phyloP scores from a whole-genome alignment of 2,888 invertebrate genomes.

The Pocota personata region DNA sequence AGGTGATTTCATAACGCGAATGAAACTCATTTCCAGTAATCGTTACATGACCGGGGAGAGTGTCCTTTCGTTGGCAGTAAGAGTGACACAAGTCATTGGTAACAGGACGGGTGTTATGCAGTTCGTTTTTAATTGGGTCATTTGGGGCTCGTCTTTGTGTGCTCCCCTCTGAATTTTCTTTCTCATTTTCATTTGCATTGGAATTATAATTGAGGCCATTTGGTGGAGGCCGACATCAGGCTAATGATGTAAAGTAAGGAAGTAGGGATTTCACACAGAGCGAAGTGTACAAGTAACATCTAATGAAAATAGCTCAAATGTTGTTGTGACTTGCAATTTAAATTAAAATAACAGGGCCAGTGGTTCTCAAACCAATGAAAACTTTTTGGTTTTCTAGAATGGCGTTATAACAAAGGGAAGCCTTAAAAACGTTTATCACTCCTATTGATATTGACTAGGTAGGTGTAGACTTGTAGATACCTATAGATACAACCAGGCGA shows the following conservation, averaged over 20 bases:
- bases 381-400: too few relatives aligned
- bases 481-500: too few relatives aligned
- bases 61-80: constrained; percentile 4
- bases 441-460: too few relatives aligned
- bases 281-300: background rate
- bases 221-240: background rate
- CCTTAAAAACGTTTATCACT: too few relatives aligned
- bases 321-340: too few relatives aligned
- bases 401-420: too few relatives aligned
- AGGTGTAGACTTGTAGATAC: too few relatives aligned
- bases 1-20: constrained; percentile 62
- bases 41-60: constrained; percentile 1
- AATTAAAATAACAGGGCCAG: too few relatives aligned
- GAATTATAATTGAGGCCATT: background rate
- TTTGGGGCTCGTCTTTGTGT: background rate
- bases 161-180: too few relatives aligned
- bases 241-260: background rate
- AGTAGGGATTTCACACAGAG: background rate
- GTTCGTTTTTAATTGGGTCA: constrained; percentile 42
- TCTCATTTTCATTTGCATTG: background rate
- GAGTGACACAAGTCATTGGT: constrained; percentile 22
- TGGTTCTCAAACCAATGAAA: too few relatives aligned
- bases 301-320: too few relatives aligned
- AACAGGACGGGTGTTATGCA: constrained; percentile 38
- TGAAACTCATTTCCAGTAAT: constrained; percentile 39